Base-by-base conservation (phyloP, 2,888 invertebrate species). In the Pyrrhia umbra region DNA sequence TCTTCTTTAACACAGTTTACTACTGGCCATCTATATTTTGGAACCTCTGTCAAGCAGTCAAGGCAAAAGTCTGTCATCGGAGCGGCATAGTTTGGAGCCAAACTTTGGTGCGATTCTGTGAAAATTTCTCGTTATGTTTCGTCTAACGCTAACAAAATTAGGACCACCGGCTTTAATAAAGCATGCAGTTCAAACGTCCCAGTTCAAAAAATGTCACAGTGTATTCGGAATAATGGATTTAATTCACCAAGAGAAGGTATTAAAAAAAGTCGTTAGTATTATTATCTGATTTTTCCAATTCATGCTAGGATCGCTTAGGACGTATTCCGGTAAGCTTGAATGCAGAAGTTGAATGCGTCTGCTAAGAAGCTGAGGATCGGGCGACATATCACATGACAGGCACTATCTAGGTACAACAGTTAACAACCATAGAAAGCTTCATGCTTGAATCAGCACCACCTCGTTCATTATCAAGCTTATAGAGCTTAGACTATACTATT, bases 211-310 rank as follows among this genome's bases (percentile, higher is more conserved):
- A 76, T 93, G 92, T 57, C 89, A 92, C 73, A 90, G 88, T 75
- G 84, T 93, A 1, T 91, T 93, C 68, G 90, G 91, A 25, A 84
- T 93, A 34, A 87, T 92, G 67, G 88, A 92, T 69, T 77, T 92
- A 37, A 81, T 92, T 47, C 85, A 85, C 13, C 88, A 84, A 56
- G 91, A 92, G 49, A 92, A 90, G 89, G 93, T 93, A 78, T 23
- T 27, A 23, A 58, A 43, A 15, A 45, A 20, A 55, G 27, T 18
- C 13, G 39, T 54, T 65, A 66, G 40, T 60, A 45, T 54, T 65
- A 66, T 34, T 60, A 45, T 34, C 34, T 13, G 6, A n/a, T 16
- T n/a, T 18, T 2, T 4, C 23, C 23, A 23, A 23, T 23, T 6
- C 23, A 23, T 23, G 23, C 2, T 23, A 23, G 23, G 23, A 4